A percentile compares a stretch with the other conserved stretches of the same genome.
Evolutionary conservation across 2,113 vertebrate species (phyloP).

Genomic region (Columba janthina): DNA sequence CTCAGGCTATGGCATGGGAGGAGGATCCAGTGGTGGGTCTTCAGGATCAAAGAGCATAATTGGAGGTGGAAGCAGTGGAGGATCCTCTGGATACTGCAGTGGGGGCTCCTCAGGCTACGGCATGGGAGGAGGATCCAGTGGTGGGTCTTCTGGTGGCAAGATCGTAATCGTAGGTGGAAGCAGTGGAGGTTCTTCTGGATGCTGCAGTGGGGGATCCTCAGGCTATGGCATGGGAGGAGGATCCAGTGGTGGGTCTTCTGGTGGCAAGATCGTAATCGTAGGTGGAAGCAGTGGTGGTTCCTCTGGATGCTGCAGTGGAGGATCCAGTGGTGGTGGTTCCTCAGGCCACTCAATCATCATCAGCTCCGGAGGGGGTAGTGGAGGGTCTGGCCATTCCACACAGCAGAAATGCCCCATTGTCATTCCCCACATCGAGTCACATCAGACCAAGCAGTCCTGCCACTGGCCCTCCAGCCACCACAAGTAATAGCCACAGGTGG

Average conservation of each 20-base stretch:
- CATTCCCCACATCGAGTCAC: background rate
- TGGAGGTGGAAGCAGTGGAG: background rate
- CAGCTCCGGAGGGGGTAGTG: background rate
- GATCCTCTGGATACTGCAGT: background rate
- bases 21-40: background rate
- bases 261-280: background rate
- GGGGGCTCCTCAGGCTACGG: background rate
- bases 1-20: background rate
- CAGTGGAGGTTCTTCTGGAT: background rate
- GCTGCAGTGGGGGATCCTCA: background rate
- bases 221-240: background rate
- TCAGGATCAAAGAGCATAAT: too few relatives aligned
- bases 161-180: background rate
- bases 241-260: background rate
- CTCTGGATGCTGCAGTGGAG: background rate
- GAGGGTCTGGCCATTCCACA: background rate
- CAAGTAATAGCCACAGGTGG: background rate
- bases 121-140: background rate
- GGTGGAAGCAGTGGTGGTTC: background rate
- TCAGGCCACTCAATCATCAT: background rate
- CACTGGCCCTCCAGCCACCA: background rate
- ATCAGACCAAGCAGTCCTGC: slow-evolving; percentile 22
- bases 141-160: background rate
- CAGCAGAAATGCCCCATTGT: slow-evolving; percentile 28
- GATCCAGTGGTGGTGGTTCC: background rate